A percentile compares a stretch with the other conserved stretches of the same genome.
Conservation (phyloP, 2,113 vertebrate species). For the Anseranas semipalmata region DNA sequence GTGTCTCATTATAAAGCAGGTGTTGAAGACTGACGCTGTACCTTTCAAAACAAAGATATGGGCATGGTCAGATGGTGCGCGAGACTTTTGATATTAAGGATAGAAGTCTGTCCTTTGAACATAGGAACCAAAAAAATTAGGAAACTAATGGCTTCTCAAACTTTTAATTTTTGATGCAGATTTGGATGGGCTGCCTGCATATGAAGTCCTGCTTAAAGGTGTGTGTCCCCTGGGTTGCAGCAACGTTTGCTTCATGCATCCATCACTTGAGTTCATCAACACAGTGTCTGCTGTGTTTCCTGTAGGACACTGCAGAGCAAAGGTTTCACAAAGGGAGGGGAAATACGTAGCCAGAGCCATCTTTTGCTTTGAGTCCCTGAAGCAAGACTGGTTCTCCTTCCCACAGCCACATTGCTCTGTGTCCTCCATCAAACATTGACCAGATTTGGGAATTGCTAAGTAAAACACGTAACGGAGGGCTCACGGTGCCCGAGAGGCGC, state of each 20-base stretch:
- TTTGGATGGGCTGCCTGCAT: neutral
- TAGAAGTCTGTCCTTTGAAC: neutral
- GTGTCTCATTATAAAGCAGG: neutral
- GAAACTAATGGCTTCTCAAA: neutral
- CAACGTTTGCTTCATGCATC: neutral
- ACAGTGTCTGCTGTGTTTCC: neutral
- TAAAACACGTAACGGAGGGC: neutral
- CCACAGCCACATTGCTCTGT: neutral
- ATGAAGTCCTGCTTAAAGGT: neutral
- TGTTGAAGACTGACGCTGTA: neutral
- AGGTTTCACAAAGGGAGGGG: neutral
- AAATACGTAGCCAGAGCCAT: neutral
- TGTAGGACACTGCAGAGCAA: neutral
- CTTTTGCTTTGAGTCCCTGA: neutral
- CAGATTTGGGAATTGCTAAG: neutral
- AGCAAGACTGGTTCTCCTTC: neutral
- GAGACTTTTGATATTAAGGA: neutral
- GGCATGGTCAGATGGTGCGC: neutral
- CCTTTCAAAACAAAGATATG: neutral
- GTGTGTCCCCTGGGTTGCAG: no score
- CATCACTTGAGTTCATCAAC: neutral
- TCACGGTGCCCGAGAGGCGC: neutral
- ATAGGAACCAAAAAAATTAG: neutral
- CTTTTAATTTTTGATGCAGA: neutral
- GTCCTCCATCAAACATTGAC: neutral